Conservation (phyloP, 1,140 invertebrate species). For the Archivesica marissinica region DNA sequence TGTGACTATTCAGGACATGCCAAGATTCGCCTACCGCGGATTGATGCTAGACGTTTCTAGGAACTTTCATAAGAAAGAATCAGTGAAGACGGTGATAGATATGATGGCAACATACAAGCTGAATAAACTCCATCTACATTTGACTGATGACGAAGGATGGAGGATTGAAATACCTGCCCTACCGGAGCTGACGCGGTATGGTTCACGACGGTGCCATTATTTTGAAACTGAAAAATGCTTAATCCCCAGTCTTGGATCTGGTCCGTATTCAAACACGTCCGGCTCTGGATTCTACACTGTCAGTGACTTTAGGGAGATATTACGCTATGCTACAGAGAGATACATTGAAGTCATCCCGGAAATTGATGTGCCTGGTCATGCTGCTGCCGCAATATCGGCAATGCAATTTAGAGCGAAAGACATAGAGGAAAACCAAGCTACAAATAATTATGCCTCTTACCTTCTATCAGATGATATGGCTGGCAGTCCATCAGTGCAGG, state of each 20-base stretch:
- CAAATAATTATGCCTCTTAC: conserved; percentile 60
- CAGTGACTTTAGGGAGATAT: conserved; percentile 74
- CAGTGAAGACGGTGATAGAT: conserved; percentile 75
- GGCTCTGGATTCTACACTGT: conserved; percentile 74
- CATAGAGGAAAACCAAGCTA: neutral
- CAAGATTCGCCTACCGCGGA: conserved; percentile 76
- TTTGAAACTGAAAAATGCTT: conserved; percentile 68
- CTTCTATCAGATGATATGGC: conserved; percentile 62
- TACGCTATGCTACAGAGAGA: conserved; percentile 67
- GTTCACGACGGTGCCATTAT: conserved; percentile 74
- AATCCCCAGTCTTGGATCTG: conserved; percentile 77
- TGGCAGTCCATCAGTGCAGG: conserved; percentile 65
- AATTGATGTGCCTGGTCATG: conserved; percentile 81
- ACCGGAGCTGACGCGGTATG: conserved; percentile 79
- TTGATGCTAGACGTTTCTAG: conserved; percentile 80
- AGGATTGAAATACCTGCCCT: conserved; percentile 77
- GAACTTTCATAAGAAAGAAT: conserved; percentile 77
- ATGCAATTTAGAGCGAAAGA: conserved; percentile 68
- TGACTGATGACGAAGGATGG: conserved; percentile 82
- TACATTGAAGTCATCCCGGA: conserved; percentile 81
- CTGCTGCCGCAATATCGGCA: conserved; percentile 75
- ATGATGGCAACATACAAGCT: conserved; percentile 80
- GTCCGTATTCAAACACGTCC: conserved; percentile 62
- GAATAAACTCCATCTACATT: conserved; percentile 80
- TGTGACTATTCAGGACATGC: conserved; percentile 68